Base-by-base conservation (phyloP, 2,113 vertebrate species). In the Trogon surrucura region DNA sequence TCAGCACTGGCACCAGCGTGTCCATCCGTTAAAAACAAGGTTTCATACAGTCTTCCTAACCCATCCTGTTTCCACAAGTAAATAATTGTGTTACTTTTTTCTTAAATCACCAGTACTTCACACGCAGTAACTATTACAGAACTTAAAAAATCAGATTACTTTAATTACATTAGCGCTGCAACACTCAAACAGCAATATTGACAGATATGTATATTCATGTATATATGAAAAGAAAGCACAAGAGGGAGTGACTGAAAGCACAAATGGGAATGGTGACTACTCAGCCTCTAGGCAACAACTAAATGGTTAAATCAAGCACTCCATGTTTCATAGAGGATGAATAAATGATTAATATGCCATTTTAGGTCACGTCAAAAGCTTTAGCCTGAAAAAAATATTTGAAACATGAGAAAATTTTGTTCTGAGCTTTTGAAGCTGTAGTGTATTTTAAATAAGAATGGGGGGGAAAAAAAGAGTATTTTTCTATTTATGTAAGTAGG, bases 401-500 rank as follows among this genome's bases (percentile, higher is more conserved):
- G 45, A 95, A 57, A 30, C 45, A 86, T 77, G 62, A 96, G 85
- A 90, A 80, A 53, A 89, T 77, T 54, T 41, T 64, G 72, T 77
- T 91, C 61, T 67, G 50, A 91, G 64, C 19, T 85, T 47, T 64
- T 87, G 56, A 79, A 85, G 80, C 73, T 78, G 19, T 44, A 67
- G 27, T 90, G 74, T 57, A 87, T 61, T 34, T 95, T 95, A 57
- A 92, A 66, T 75, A 91, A 92, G 61, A 97, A 93, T n/a, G 14
- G 36, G 62, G 41, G 41, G 36, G n/a, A n/a, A 36, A 41, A 41
- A 20, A 86, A 21, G 84, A 30, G 78, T 58, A 66, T 75, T 70
- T 93, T 90, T 74, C 20, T 88, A 66, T 27, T 73, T 81, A 80
- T 79, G 34, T 47, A 95, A 85, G 74, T 77, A 88, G 65, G 65